Evolutionary conservation across 2,113 vertebrate genomes (phyloP).

Genomic region (Chauna torquata): DNA sequence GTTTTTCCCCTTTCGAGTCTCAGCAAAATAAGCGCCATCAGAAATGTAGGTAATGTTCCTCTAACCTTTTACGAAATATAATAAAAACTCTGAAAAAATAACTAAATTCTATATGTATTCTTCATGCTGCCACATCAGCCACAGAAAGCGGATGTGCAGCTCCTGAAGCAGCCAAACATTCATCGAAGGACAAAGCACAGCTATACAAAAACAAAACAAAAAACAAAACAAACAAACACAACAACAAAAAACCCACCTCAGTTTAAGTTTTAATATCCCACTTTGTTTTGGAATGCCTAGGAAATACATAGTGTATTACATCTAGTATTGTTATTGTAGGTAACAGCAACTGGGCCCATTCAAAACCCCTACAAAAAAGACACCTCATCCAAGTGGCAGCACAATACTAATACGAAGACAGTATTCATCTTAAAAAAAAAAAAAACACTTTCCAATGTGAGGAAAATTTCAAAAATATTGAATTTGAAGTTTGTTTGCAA

Average conservation of each 20-base stretch:
- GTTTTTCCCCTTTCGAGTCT: not conserved
- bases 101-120: not conserved
- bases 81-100: not conserved
- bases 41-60: rapidly evolving
- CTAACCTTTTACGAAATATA: not conserved
- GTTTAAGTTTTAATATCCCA: not conserved
- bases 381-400: not conserved
- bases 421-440: not conserved
- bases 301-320: not conserved
- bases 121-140: not conserved
- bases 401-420: not conserved
- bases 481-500: not conserved
- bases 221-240: not conserved
- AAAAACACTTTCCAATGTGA: not conserved
- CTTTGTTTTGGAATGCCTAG: not conserved
- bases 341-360: not conserved
- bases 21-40: not conserved
- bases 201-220: not conserved
- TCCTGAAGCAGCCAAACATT: not conserved
- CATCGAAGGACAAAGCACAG: not conserved
- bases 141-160: not conserved
- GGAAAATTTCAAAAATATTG: not conserved
- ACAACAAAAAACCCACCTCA: not conserved
- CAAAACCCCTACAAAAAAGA: not conserved
- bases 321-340: not conserved